phyloP scores from a whole-genome alignment of 2,797 vertebrate genomes.

The Amphiprion clarkii region DNA sequence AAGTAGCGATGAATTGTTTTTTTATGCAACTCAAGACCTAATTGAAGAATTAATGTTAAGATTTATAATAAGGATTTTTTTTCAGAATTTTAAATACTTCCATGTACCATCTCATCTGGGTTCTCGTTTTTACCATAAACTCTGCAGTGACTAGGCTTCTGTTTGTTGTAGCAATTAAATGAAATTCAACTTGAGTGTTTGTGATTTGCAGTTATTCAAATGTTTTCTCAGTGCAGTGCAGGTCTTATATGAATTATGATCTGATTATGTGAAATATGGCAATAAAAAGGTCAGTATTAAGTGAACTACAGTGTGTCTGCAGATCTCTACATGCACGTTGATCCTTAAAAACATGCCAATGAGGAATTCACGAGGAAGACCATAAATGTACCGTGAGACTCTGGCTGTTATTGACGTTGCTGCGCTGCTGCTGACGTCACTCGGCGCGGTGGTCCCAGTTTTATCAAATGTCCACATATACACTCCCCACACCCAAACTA shows the following conservation, averaged over 20 bases:
- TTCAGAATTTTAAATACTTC: too few species aligned
- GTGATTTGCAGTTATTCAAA: neutral
- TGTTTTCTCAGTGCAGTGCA: neutral
- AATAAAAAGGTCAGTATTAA: too few species aligned
- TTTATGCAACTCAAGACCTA: too few species aligned
- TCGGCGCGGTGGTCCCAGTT: conserved; percentile 22
- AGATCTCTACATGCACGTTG: too few species aligned
- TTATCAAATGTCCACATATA: conserved; percentile 7
- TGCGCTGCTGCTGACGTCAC: conserved; percentile 64
- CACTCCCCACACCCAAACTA: neutral
- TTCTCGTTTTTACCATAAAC: too few species aligned
- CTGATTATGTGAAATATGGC: neutral
- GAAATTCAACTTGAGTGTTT: neutral
- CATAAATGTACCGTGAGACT: conserved; percentile 19
- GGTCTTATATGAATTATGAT: neutral
- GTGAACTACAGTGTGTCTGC: too few species aligned
- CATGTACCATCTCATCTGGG: too few species aligned
- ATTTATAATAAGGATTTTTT: too few species aligned
- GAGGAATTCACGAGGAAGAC: conserved; percentile 6
- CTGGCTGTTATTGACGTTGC: conserved; percentile 34
- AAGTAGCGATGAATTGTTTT: too few species aligned
- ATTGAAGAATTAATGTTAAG: too few species aligned
- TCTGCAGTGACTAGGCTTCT: too few species aligned
- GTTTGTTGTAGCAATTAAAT: too few species aligned
- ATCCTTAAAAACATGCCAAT: neutral